A percentile compares a stretch with the other conserved stretches of the same genome.
These are phyloP conservation scores for Spilarctia lutea DNA, from an alignment of 2,888 invertebrate species.

Conservation along the genomic window DNA sequence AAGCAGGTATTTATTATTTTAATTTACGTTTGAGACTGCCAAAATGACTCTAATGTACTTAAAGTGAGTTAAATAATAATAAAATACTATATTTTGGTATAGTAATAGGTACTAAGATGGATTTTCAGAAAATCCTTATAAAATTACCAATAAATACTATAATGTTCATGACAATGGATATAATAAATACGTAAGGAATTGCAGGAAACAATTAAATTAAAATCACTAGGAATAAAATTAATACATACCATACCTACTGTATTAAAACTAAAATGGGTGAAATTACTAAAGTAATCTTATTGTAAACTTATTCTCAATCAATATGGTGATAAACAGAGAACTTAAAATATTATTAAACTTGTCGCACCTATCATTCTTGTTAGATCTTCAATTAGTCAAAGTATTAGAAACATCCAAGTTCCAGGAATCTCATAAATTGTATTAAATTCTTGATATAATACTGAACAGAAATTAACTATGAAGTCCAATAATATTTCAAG, in stretches of 20 bases:
- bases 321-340: conserved; percentile 70
- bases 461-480: conserved; percentile 57
- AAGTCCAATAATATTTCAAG: conserved; percentile 45
- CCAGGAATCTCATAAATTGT: conserved; percentile 71
- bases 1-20: too few species aligned
- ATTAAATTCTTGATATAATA: conserved; percentile 52
- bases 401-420: conserved; percentile 73
- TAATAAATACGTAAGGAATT: too few species aligned
- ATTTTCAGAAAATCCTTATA: too few species aligned
- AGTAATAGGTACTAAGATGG: too few species aligned
- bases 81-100: too few species aligned
- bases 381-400: conserved; percentile 72
- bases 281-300: neutral
- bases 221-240: neutral
- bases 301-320: conserved; percentile 48
- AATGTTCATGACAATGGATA: too few species aligned
- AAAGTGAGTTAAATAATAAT: too few species aligned
- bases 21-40: too few species aligned
- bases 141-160: too few species aligned
- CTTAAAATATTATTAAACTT: conserved; percentile 72
- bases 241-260: too few species aligned
- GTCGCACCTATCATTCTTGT: conserved; percentile 45
- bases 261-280: neutral
- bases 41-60: too few species aligned
- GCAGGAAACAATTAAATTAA: too few species aligned